phyloP scores from a whole-genome alignment of 2,797 vertebrate species.

The Gymnopithys bicolor region DNA sequence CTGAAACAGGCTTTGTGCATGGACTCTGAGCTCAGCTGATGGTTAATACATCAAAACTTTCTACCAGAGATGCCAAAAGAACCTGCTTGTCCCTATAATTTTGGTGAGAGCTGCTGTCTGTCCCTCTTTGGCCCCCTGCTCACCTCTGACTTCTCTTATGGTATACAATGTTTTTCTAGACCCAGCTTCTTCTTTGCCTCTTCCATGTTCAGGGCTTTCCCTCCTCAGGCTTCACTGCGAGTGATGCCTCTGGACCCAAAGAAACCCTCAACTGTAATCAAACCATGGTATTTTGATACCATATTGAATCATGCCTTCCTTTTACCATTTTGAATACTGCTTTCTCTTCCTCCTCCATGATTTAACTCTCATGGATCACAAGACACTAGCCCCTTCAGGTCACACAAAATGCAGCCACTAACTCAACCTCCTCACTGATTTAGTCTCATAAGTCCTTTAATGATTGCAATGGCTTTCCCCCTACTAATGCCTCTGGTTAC shows the following conservation, averaged over 20 bases:
- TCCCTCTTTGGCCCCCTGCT: rapidly evolving
- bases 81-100: background rate
- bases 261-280: background rate
- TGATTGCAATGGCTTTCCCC: background rate
- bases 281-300: rapidly evolving
- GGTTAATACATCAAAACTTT: background rate
- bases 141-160: background rate
- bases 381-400: background rate
- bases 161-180: background rate
- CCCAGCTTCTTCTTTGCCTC: background rate
- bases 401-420: background rate
- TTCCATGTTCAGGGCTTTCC: background rate
- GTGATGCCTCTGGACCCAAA: background rate
- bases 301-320: background rate
- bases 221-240: background rate
- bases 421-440: background rate
- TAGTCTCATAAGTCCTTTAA: background rate
- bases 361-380: background rate
- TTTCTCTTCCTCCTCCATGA: background rate
- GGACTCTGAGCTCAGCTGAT: background rate
- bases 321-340: background rate
- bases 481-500: background rate
- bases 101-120: background rate
- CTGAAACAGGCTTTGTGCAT: background rate
- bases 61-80: background rate